Evolutionary conservation across 2,113 vertebrate species (phyloP).

Genomic region (Pterophyllum scalare): DNA sequence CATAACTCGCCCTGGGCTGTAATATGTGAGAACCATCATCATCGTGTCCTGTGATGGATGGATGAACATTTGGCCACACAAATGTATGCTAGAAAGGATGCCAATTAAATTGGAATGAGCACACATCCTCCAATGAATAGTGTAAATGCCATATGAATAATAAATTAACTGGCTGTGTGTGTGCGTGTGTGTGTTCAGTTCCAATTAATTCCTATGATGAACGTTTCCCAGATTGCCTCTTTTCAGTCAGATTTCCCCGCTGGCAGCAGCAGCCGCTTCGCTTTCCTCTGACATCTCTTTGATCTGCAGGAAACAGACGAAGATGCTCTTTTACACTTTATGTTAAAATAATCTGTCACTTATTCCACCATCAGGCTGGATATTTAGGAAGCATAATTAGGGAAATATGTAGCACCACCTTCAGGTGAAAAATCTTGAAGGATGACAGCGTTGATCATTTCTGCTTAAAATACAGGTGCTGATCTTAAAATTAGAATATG

Average conservation of each 20-base stretch:
- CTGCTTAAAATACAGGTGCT: neutral
- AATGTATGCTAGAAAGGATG: neutral
- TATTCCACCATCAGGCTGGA: neutral
- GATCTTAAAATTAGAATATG: no score
- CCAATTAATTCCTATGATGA: slow-evolving; percentile 23
- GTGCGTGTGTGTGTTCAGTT: slow-evolving; percentile 19
- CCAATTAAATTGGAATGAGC: slow-evolving; percentile 44
- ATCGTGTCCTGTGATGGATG: neutral
- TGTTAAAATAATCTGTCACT: neutral
- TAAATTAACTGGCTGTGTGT: slow-evolving; percentile 17
- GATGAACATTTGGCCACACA: neutral
- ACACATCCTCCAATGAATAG: slow-evolving; percentile 32
- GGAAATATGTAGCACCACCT: neutral
- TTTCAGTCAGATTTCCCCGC: slow-evolving; percentile 15
- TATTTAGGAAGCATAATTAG: neutral
- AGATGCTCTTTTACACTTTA: neutral
- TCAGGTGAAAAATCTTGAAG: neutral
- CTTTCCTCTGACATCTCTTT: neutral
- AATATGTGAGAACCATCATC: neutral
- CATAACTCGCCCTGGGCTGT: neutral
- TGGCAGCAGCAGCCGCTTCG: slow-evolving; percentile 9
- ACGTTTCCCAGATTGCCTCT: slow-evolving; percentile 9
- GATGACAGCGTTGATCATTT: neutral
- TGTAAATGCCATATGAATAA: slow-evolving; percentile 49
- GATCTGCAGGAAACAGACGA: slow-evolving; percentile 7